Evolutionary conservation across 1,140 invertebrate species (phyloP), one percentile per base, ranked within the genome.

Genomic region (Ooceraea biroi): DNA sequence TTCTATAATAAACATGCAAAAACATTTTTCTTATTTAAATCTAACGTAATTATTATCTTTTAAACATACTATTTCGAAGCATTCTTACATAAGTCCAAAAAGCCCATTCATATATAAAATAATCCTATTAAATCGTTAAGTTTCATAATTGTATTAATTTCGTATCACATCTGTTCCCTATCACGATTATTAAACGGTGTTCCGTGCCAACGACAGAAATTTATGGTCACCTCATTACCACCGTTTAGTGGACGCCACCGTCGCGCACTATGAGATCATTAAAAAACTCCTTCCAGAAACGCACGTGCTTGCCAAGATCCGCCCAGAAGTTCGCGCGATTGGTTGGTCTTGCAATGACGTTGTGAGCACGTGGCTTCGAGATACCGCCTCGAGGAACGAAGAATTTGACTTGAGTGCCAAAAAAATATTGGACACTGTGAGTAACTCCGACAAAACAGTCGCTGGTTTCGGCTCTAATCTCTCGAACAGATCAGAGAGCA

Each of bases 301-400:
- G 82, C 90, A 91, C 83, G 85, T 89, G 90, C 85, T 86, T 92
- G 93, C 93, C 93, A 94, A 93, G 93, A 87, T 85, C 89, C 93
- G 92, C 93, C 93, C 92, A 91, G 77, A 52, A 50, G 74, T 27
- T 55, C n/a, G 14, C 11, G 0, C 19, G 69, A 86, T 89, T 89
- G 89, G 89, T 76, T 48, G 22, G 50, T 36, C 7, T 14, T 2
- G 10, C 19, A 65, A 57, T 91, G 91, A 92, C 90, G 91, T 88
- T 48, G 58, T 65, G 77, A 90, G 90, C 91, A 91, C 90, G 91
- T 91, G 91, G 90, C 83, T 88, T 77, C 80, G 72, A 50, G 69
- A 85, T 63, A 84, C 88, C 92, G 91, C 92, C 91, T 92, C 65
- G 82, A 83, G 22, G 19, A 50, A 83, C 74, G 61, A 90, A 89